phyloP scores from a whole-genome alignment of 2,888 invertebrate species.

The Pterostichus madidus region DNA sequence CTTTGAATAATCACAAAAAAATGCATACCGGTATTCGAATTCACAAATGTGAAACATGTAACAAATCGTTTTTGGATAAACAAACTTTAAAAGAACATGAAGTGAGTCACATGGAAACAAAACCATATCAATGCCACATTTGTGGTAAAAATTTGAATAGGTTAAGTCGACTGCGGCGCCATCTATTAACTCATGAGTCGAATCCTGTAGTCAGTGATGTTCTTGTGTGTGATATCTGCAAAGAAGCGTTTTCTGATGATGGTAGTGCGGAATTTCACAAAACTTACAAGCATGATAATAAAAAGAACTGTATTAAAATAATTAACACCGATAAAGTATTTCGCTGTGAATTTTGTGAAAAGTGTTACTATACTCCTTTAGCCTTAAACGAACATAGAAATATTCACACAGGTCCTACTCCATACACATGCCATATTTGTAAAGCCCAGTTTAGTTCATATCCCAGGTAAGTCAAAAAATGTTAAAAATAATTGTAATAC shows the following conservation, averaged over 20 bases:
- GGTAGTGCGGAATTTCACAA: conserved; percentile 71
- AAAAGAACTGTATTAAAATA: conserved; percentile 74
- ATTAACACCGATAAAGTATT: conserved; percentile 79
- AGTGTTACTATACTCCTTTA: conserved; percentile 78
- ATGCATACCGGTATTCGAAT: conserved; percentile 71
- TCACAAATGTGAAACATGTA: conserved; percentile 79
- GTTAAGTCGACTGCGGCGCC: conserved; percentile 79
- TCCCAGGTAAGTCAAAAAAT: conserved; percentile 75
- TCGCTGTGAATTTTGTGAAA: conserved; percentile 80
- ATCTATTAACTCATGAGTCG: conserved; percentile 79
- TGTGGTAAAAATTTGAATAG: conserved; percentile 79
- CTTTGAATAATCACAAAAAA: conserved; percentile 61
- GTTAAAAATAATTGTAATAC: not conserved
- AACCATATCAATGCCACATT: conserved; percentile 80
- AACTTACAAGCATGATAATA: conserved; percentile 71
- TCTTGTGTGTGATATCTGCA: conserved; percentile 76
- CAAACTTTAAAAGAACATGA: conserved; percentile 80
- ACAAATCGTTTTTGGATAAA: conserved; percentile 79
- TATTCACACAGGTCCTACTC: conserved; percentile 78
- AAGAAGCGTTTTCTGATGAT: conserved; percentile 76
- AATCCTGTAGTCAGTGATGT: conserved; percentile 73
- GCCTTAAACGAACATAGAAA: conserved; percentile 77
- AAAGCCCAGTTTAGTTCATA: conserved; percentile 80
- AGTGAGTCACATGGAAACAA: conserved; percentile 79
- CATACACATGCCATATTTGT: conserved; percentile 80